Evolutionary conservation across 2,888 invertebrate genomes (phyloP).

Genomic region (Ormyrus labotus): DNA sequence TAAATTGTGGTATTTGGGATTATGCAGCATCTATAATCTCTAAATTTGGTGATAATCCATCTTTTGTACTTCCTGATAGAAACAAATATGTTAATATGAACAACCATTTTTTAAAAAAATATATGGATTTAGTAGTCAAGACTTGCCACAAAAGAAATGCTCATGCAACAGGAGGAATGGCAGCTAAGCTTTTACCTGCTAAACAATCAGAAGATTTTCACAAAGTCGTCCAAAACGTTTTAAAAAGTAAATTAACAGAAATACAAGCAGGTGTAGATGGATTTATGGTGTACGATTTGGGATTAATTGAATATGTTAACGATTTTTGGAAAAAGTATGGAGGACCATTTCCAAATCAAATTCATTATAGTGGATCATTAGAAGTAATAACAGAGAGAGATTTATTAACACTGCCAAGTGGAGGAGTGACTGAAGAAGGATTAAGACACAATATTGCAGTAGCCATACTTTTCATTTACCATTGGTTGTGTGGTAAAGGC

Average conservation of each 20-base stretch:
- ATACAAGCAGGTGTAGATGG: slow-evolving; percentile 82
- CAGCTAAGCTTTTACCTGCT: slow-evolving; percentile 79
- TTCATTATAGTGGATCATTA: slow-evolving; percentile 74
- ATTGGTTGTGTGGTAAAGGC: slow-evolving; percentile 83
- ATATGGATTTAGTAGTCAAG: slow-evolving; percentile 79
- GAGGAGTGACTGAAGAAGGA: slow-evolving; percentile 81
- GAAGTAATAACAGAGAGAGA: slow-evolving; percentile 76
- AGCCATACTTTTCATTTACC: slow-evolving; percentile 82
- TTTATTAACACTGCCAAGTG: slow-evolving; percentile 79
- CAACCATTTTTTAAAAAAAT: slow-evolving; percentile 80
- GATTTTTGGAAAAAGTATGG: slow-evolving; percentile 78
- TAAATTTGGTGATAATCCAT: slow-evolving; percentile 80
- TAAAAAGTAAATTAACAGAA: slow-evolving; percentile 78
- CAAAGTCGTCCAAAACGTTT: slow-evolving; percentile 75
- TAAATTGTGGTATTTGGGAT: slow-evolving; percentile 87
- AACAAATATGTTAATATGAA: slow-evolving; percentile 83
- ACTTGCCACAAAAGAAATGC: slow-evolving; percentile 81
- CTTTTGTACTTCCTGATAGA: slow-evolving; percentile 82
- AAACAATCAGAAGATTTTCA: slow-evolving; percentile 65
- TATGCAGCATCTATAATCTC: slow-evolving; percentile 82
- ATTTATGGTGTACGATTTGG: slow-evolving; percentile 83
- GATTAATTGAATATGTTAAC: slow-evolving; percentile 78
- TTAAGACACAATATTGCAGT: slow-evolving; percentile 82
- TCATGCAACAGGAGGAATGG: slow-evolving; percentile 84
- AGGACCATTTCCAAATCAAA: slow-evolving; percentile 77